These are phyloP conservation scores for Helicoverpa zea DNA, from an alignment of 1,140 invertebrate genomes.

Conservation along the genomic window DNA sequence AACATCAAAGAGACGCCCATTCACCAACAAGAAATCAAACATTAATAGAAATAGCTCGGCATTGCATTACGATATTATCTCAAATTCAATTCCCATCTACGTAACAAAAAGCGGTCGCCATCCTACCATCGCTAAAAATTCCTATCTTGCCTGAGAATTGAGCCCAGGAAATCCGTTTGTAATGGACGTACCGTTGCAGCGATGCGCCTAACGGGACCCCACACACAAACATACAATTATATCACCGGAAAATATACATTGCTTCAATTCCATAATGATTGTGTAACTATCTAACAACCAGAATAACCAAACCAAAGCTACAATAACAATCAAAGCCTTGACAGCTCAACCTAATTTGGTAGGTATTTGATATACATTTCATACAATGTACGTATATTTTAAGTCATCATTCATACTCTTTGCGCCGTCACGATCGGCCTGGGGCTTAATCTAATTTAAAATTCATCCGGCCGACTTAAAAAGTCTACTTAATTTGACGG, in stretches of 20 bases:
- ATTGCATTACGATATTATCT: constrained; percentile 1
- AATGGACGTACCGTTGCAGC: constrained; percentile 65
- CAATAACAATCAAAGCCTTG: constrained; percentile 41
- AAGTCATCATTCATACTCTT: constrained; percentile 83
- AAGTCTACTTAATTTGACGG: constrained; percentile 70
- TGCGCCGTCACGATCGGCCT: constrained; percentile 79
- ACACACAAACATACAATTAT: constrained; percentile 71
- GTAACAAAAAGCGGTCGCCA: constrained; percentile 45
- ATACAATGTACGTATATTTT: constrained; percentile 58
- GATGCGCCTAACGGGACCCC: constrained; percentile 70
- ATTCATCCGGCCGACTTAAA: constrained; percentile 76
- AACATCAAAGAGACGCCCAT: not conserved
- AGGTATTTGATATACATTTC: constrained; percentile 50
- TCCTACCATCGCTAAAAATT: constrained; percentile 60
- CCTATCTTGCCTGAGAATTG: constrained; percentile 70
- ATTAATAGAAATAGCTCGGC: constrained; percentile 5
- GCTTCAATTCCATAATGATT: constrained; percentile 79
- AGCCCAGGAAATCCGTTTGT: constrained; percentile 80
- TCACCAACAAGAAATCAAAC: constrained; percentile 4
- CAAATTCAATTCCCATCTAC: constrained; percentile 26
- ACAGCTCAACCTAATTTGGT: constrained; percentile 50
- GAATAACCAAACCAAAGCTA: constrained; percentile 10
- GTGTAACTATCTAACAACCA: constrained; percentile 60
- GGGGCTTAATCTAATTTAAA: constrained; percentile 82
- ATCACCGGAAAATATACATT: constrained; percentile 77